Evolutionary conservation across 2,888 invertebrate genomes (phyloP), one percentile per base, ranked within the genome.

Genomic region (Tenthredo livida): DNA sequence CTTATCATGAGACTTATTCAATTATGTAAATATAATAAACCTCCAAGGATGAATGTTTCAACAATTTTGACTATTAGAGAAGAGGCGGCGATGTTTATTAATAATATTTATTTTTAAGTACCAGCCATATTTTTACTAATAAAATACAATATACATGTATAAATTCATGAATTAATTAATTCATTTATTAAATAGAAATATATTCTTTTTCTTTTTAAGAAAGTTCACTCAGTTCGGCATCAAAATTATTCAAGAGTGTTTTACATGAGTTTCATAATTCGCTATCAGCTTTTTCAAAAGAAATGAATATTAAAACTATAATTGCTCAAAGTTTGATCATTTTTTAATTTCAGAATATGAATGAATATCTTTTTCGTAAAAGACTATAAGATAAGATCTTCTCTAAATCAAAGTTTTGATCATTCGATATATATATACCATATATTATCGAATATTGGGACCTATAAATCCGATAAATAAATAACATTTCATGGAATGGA

Each of bases 91-190:
- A 73, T 7, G n/a, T 54, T 75, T 75, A 75, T 61, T 61, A 25
- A 43, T 65, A 25, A 61, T 37, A 33, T 50, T 33, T 77, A 40
- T 77, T 29, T 33, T 77, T 54, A 80, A 80, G 61, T 80, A 61
- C 21, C 40, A 58, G 80, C 40, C 33, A 80, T 54, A 80, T 21
- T 40, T 80, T 40, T 47, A 65, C 15, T 15, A 37, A 61, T 29
- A 54, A 50, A 54, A 77, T 77, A 29, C n/a, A 77, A 50, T n/a
- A 77, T 77, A n/a, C 2, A 29, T 29, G 33, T 40, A 72, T n/a
- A 72, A 33, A 67, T 25, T 47, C 21, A n/a, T n/a, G n/a, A n/a
- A n/a, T 12, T 65, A n/a, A 21, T 2, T 43, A 0, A 29, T 67
- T 67, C n/a, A n/a, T n/a, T 67, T 67, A 3, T 33, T 67, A 3